These are phyloP conservation scores for Blera fallax DNA, from an alignment of 2,888 invertebrate species.

Conservation along the genomic window DNA sequence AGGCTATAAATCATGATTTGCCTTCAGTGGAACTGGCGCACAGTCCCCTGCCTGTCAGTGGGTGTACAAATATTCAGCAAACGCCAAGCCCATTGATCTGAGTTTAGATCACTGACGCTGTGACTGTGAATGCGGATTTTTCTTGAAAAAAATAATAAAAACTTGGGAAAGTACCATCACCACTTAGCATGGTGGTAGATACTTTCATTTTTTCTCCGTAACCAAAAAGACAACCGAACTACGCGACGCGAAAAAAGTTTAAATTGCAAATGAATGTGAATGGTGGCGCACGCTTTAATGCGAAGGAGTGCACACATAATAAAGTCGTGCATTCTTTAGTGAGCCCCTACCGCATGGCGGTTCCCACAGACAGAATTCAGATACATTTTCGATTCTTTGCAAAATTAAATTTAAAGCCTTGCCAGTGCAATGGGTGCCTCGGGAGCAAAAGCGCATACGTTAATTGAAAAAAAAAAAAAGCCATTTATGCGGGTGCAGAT, in stretches of 20 bases:
- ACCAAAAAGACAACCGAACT: neutral
- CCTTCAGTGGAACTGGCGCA: conserved; percentile 4
- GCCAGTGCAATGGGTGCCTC: conserved; percentile 13
- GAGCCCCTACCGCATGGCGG: neutral
- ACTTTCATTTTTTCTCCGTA: conserved; percentile 25
- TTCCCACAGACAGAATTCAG: neutral
- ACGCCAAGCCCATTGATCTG: conserved; percentile 10
- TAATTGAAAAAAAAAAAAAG: conserved; percentile 54
- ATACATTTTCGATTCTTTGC: neutral
- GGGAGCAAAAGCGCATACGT: neutral
- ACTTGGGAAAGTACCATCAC: conserved; percentile 11
- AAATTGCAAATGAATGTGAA: conserved; percentile 57
- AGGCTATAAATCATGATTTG: conserved; percentile 56
- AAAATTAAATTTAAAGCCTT: conserved; percentile 42
- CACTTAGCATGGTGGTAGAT: neutral
- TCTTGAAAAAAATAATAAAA: neutral
- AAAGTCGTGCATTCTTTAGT: conserved; percentile 24
- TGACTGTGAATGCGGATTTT: conserved; percentile 38
- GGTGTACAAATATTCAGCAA: conserved; percentile 26
- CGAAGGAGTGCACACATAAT: conserved; percentile 3
- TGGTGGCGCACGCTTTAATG: conserved; percentile 30
- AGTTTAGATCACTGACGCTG: conserved; percentile 9
- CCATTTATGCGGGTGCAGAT: conserved; percentile 61
- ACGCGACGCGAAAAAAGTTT: conserved; percentile 28
- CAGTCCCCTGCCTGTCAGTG: conserved; percentile 15